Evolutionary conservation across 2,113 vertebrate species (phyloP), one percentile per base, ranked within the genome.

Genomic region (Python bivittatus): DNA sequence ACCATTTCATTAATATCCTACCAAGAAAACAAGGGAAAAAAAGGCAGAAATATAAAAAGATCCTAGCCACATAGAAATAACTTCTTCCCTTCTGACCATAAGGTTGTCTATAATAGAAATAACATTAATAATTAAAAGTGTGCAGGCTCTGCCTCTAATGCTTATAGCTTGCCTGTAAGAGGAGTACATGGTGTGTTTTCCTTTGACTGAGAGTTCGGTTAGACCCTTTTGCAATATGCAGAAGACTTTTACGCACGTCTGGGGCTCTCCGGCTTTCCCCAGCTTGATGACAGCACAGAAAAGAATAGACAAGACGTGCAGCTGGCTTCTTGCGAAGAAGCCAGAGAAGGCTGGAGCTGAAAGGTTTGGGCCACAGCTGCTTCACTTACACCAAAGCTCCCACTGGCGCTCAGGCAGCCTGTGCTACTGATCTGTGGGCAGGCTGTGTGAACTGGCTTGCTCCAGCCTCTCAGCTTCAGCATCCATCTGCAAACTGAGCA

Each of bases 1-100:
- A 98, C 99, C 99, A 99, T 99, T 92, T 99, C 99, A 85, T 98
- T 99, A 94, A 99, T 98, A 97, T 99, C 99, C 99, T 99, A 97
- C 57, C 95, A 93, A 92, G 33, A 95, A 94, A 95, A 68, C 94
- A 1, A 94, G 8, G 25, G 87, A 89, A 86, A 92, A 95, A 33
- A 91, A 88, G 25, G 20, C 0, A 4, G 23, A 57, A 17, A 42
- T 22, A 58, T 88, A 94, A 88, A 9, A 92, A 86, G 2, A 54
- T 90, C 88, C 54, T 33, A 68, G 48, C 38, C n/a, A 0, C 7
- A n/a, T 38, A 20, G 64, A 17, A 38, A 2, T 72, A 38, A 72
- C n/a, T 33, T 72, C 15, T 33, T 38, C n/a, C n/a, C 68, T 2
- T 33, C 87, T 22, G 88, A 25, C 93, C 92, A 57, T 29, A 52